Percentiles rank a stretch among this genome's conserved stretches.
Conservation (phyloP, 2,888 invertebrate genomes). For the Epinotia demarniana region DNA sequence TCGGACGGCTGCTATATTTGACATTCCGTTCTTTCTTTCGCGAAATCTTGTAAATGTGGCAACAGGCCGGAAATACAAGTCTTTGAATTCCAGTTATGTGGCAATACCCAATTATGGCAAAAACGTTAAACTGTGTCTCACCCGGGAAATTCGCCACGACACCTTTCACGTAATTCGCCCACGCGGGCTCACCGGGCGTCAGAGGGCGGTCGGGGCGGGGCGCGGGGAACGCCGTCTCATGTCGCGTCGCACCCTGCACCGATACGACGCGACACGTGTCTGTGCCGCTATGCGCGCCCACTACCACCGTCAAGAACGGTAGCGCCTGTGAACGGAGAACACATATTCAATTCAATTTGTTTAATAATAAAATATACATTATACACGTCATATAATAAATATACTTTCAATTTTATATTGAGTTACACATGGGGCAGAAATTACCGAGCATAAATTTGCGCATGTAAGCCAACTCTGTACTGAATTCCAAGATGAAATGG, state of each 20-base stretch:
- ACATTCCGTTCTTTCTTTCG: too few species aligned
- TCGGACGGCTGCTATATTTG: too few species aligned
- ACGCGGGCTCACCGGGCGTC: conserved; percentile 88
- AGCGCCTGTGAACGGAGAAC: conserved; percentile 86
- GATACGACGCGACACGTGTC: conserved; percentile 81
- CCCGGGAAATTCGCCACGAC: conserved; percentile 87
- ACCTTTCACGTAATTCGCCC: conserved; percentile 97
- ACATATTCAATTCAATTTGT: too few species aligned
- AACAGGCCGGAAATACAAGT: not conserved
- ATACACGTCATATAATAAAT: too few species aligned
- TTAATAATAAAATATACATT: too few species aligned
- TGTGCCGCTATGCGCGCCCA: conserved; percentile 86
- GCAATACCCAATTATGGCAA: not conserved
- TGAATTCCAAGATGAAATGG: too few species aligned
- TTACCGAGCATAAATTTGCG: too few species aligned
- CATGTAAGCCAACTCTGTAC: too few species aligned
- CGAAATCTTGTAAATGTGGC: not conserved
- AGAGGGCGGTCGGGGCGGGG: conserved; percentile 60
- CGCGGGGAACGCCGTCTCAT: conserved; percentile 64
- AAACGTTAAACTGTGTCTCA: not conserved
- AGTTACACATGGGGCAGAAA: too few species aligned
- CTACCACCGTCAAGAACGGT: conserved; percentile 91
- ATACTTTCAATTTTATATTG: too few species aligned
- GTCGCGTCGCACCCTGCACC: conserved; percentile 80
- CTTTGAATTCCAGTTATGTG: too few species aligned